Conservation (phyloP, 1,140 invertebrate species). For the Drosophila varians region DNA sequence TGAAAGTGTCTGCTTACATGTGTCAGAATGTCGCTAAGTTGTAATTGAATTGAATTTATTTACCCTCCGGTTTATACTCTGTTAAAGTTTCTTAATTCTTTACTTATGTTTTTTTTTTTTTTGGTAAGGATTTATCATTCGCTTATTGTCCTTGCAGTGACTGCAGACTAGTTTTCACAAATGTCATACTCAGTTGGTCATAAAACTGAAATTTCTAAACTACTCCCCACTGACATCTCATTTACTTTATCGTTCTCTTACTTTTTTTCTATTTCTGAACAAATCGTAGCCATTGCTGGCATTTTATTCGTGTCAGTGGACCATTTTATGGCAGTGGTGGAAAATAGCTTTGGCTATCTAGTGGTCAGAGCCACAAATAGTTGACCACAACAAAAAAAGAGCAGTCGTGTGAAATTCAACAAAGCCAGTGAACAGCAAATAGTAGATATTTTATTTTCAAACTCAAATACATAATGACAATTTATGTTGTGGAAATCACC, state of each 20-base stretch:
- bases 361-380: slow-evolving; percentile 32
- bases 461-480: slow-evolving; percentile 24
- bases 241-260: slow-evolving; percentile 20
- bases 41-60: slow-evolving; percentile 53
- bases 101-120: neutral
- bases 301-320: slow-evolving; percentile 33
- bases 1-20: slow-evolving; percentile 37
- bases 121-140: neutral
- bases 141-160: neutral
- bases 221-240: slow-evolving; percentile 33
- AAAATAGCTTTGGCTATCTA: slow-evolving; percentile 43
- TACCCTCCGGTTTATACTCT: slow-evolving; percentile 13
- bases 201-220: slow-evolving; percentile 41
- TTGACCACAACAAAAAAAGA: slow-evolving; percentile 33
- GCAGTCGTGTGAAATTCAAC: slow-evolving; percentile 17
- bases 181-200: slow-evolving; percentile 15
- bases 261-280: neutral
- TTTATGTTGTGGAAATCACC: slow-evolving; percentile 26
- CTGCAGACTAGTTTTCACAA: neutral
- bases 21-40: slow-evolving; percentile 43
- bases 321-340: slow-evolving; percentile 39
- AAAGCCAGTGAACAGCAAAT: slow-evolving; percentile 48
- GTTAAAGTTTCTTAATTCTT: neutral
- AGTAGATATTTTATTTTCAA: slow-evolving; percentile 25
- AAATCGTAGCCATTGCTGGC: neutral